Percentiles rank a stretch among this genome's conserved stretches.
Evolutionary conservation across 2,113 vertebrate species (phyloP).

Genomic region (Aepyceros melampus): DNA sequence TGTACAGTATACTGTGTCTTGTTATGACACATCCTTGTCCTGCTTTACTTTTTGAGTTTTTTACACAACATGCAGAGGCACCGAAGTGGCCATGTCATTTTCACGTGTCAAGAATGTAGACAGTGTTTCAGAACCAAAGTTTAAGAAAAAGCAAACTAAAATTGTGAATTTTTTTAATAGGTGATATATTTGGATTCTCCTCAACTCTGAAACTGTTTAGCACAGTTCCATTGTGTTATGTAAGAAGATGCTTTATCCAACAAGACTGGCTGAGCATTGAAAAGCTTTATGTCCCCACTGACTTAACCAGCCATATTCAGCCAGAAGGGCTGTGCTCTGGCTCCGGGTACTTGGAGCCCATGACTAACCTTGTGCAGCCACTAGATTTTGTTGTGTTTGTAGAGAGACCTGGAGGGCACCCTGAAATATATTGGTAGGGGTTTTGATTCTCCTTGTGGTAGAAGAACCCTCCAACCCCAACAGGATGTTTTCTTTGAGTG

Average conservation of each 20-base stretch:
- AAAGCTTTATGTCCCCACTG: slow-evolving; percentile 7
- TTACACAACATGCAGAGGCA: slow-evolving; percentile 75
- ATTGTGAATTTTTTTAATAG: slow-evolving; percentile 69
- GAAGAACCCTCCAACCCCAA: background rate
- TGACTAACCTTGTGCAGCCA: background rate
- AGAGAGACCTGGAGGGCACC: background rate
- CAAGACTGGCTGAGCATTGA: background rate
- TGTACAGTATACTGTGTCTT: slow-evolving; percentile 72
- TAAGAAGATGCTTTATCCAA: slow-evolving; percentile 19
- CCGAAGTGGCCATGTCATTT: slow-evolving; percentile 76
- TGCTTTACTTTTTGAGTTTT: slow-evolving; percentile 75
- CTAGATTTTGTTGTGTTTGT: background rate
- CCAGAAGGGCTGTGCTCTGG: background rate
- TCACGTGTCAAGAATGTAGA: slow-evolving; percentile 80
- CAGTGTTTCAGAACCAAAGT: slow-evolving; percentile 83
- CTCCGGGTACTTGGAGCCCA: slow-evolving; percentile 14
- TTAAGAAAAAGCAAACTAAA: slow-evolving; percentile 76
- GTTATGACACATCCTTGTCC: slow-evolving; percentile 73
- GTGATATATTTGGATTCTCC: slow-evolving; percentile 74
- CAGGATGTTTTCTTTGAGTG: background rate
- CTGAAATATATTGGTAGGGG: slow-evolving; percentile 21
- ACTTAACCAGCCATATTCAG: slow-evolving; percentile 1
- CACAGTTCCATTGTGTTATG: slow-evolving; percentile 35
- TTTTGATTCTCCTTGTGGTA: slow-evolving; percentile 33
- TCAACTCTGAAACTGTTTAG: slow-evolving; percentile 53